phyloP scores from a whole-genome alignment of 2,113 vertebrate genomes.

The Proterorhinus semilunaris region DNA sequence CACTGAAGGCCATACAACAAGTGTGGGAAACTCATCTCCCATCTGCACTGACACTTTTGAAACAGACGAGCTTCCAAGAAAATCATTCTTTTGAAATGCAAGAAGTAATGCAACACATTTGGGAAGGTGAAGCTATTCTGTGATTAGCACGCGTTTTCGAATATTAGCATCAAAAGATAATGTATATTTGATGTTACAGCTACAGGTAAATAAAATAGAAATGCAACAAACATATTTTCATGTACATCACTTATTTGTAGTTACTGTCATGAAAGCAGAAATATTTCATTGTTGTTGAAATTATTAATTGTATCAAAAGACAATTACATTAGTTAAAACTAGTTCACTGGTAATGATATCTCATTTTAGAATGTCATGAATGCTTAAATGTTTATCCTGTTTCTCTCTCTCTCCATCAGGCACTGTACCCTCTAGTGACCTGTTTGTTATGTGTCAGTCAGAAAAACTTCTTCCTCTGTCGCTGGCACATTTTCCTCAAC shows the following conservation, averaged over 20 bases:
- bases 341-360: background rate
- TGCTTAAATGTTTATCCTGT: slow-evolving; percentile 13
- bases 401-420: slow-evolving; percentile 73
- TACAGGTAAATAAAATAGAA: no score
- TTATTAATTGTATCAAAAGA: background rate
- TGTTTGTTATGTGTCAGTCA: slow-evolving; percentile 98
- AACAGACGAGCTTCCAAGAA: background rate
- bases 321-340: background rate
- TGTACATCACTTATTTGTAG: no score
- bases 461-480: slow-evolving; percentile 95
- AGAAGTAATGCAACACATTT: background rate
- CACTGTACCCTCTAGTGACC: slow-evolving; percentile 95
- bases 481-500: slow-evolving; percentile 98
- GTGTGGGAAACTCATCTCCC: background rate
- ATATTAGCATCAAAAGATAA: no score
- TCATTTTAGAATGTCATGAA: background rate
- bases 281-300: background rate
- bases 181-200: no score
- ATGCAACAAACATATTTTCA: no score
- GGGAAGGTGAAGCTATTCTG: no score
- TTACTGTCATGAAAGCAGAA: no score
- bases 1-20: background rate
- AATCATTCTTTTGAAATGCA: background rate
- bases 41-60: background rate
- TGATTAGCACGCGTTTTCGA: background rate